phyloP scores from a whole-genome alignment of 2,888 invertebrate genomes.

The Coronaproctus castanopsis region DNA sequence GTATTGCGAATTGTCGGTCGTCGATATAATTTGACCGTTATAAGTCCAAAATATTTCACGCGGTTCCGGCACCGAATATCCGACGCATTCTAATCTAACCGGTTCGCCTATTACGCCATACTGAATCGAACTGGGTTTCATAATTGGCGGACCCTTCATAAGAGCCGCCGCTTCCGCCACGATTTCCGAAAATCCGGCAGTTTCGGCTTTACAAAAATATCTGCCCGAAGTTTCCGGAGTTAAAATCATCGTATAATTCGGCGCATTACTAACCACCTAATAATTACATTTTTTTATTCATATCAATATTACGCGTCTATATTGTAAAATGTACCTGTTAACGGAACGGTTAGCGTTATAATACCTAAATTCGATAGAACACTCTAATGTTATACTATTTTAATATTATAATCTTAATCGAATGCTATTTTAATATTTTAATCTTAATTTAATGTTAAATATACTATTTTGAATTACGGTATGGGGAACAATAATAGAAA shows the following conservation, averaged over 20 bases:
- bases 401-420: too few relatives aligned
- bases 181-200: constrained; percentile 69
- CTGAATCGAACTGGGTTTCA: constrained; percentile 61
- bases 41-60: constrained; percentile 71
- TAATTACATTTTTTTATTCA: too few relatives aligned
- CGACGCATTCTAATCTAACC: constrained; percentile 68
- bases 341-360: too few relatives aligned
- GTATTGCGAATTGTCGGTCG: constrained; percentile 23
- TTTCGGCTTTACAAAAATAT: constrained; percentile 74
- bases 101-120: constrained; percentile 62
- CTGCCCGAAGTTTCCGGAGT: constrained; percentile 60
- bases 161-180: constrained; percentile 61
- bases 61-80: constrained; percentile 74
- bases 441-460: too few relatives aligned
- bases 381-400: too few relatives aligned
- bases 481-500: too few relatives aligned
- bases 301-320: too few relatives aligned
- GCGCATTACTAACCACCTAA: constrained; percentile 44
- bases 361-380: too few relatives aligned
- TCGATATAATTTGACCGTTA: constrained; percentile 61
- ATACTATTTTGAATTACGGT: too few relatives aligned
- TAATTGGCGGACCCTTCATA: constrained; percentile 60
- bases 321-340: too few relatives aligned
- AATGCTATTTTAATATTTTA: too few relatives aligned
- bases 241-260: constrained; percentile 56